phyloP scores from a whole-genome alignment of 2,888 invertebrate species.

The Sycophila texana region DNA sequence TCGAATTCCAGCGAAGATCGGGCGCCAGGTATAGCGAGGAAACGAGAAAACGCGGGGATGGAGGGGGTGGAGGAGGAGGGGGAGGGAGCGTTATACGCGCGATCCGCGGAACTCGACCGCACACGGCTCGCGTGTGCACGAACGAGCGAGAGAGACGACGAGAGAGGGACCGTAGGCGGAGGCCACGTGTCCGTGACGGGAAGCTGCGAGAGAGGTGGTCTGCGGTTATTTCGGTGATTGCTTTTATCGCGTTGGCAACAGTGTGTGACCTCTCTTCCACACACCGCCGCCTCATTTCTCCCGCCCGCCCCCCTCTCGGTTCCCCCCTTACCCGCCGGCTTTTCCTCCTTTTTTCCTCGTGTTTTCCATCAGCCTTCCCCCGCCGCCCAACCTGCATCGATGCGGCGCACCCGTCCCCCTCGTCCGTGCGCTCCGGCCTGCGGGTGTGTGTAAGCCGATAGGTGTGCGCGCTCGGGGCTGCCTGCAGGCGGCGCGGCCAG shows the following conservation, averaged over 20 bases:
- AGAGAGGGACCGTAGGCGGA: conserved; percentile 42
- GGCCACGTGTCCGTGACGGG: conserved; percentile 69
- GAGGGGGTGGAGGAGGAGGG: conserved; percentile 37
- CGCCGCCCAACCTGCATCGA: neutral
- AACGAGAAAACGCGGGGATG: conserved; percentile 44
- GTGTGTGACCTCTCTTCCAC: conserved; percentile 64
- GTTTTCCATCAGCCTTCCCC: conserved; percentile 33
- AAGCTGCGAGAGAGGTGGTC: conserved; percentile 70
- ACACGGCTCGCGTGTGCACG: neutral
- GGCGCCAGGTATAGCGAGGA: conserved; percentile 39
- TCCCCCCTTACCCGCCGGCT: conserved; percentile 33
- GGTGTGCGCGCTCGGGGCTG: too few species aligned
- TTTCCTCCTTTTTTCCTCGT: conserved; percentile 46
- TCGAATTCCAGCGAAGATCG: conserved; percentile 45
- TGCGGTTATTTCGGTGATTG: conserved; percentile 74
- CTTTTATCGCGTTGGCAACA: conserved; percentile 72
- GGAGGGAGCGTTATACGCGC: conserved; percentile 8
- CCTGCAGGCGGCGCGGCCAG: neutral
- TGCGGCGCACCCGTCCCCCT: conserved; percentile 33
- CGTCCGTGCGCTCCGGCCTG: neutral
- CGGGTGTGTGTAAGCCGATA: too few species aligned
- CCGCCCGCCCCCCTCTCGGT: conserved; percentile 1
- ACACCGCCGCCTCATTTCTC: conserved; percentile 34
- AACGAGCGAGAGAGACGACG: neutral
- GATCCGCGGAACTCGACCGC: conserved; percentile 27